These are phyloP conservation scores for Drosophila jambulina DNA, from an alignment of 1,140 invertebrate genomes.

Conservation along the genomic window DNA sequence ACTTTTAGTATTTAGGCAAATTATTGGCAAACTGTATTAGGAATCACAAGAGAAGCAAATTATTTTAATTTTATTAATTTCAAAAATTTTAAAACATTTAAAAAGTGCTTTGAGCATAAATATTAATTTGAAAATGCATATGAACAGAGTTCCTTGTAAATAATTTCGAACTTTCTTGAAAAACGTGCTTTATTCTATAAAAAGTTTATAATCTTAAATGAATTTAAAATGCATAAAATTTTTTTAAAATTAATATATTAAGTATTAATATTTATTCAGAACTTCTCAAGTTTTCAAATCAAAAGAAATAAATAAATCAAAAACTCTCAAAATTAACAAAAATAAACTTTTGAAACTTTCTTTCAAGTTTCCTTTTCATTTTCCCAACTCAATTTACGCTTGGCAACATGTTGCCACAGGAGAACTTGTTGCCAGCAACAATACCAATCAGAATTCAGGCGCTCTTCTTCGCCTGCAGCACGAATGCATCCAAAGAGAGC, in stretches of 20 bases:
- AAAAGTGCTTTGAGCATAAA: background rate
- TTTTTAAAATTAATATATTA: no score
- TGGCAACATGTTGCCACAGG: conserved; percentile 71
- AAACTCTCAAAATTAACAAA: no score
- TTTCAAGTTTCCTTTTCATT: background rate
- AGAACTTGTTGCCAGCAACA: conserved; percentile 22
- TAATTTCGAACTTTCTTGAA: no score
- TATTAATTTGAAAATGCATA: background rate
- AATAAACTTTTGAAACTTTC: conserved; percentile 7
- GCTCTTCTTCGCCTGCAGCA: conserved; percentile 20
- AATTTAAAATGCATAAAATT: no score
- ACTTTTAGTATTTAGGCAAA: background rate
- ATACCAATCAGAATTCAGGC: conserved; percentile 7
- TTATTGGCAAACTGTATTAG: background rate
- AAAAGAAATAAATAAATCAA: no score
- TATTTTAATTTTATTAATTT: background rate
- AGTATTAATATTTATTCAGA: no score
- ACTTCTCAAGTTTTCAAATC: no score
- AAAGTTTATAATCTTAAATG: no score
- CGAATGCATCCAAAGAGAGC: conserved; percentile 34
- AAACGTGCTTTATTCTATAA: no score
- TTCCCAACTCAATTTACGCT: conserved; percentile 1
- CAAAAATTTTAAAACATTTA: no score
- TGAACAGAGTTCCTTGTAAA: background rate
- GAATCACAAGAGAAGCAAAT: no score